Conservation (phyloP, 2,113 vertebrate species). For the Crotalus tigris region DNA sequence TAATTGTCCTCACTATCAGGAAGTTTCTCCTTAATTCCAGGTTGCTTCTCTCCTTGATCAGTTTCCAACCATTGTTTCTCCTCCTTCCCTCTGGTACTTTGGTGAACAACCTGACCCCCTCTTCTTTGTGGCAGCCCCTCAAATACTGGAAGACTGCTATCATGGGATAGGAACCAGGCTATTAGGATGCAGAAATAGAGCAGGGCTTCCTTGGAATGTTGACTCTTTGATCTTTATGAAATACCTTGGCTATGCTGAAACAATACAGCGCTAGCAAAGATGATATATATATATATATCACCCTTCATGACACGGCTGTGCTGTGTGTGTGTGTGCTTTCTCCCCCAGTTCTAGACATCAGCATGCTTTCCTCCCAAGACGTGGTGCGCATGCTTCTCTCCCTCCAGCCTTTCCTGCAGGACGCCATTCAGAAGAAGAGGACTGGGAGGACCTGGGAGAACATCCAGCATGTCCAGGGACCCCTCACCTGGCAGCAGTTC, state of each 20-base stretch:
- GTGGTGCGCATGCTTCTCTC: slow-evolving; percentile 96
- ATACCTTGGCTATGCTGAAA: background rate
- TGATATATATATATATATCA: background rate
- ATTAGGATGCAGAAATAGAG: background rate
- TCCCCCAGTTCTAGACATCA: slow-evolving; percentile 86
- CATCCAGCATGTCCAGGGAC: slow-evolving; percentile 97
- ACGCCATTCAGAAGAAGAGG: slow-evolving; percentile 97
- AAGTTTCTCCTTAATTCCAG: too few relatives aligned
- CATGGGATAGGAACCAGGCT: background rate
- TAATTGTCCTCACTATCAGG: too few relatives aligned
- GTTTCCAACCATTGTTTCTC: too few relatives aligned
- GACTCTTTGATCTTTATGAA: background rate
- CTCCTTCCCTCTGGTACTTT: too few relatives aligned
- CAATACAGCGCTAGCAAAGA: background rate
- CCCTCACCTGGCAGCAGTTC: slow-evolving; percentile 98
- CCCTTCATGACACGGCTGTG: background rate
- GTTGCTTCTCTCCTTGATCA: too few relatives aligned
- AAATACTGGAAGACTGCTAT: too few relatives aligned
- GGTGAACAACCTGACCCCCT: too few relatives aligned
- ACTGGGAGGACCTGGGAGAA: slow-evolving; percentile 97
- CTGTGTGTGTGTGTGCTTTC: slow-evolving; percentile 1
- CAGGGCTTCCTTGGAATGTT: background rate
- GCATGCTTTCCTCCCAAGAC: slow-evolving; percentile 93
- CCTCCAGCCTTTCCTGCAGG: slow-evolving; percentile 94
- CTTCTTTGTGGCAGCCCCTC: too few relatives aligned